These are phyloP conservation scores for Beroe forskalii DNA, from an alignment of 37 sponge, comb jelly and placozoan genomes.

Conservation along the genomic window DNA sequence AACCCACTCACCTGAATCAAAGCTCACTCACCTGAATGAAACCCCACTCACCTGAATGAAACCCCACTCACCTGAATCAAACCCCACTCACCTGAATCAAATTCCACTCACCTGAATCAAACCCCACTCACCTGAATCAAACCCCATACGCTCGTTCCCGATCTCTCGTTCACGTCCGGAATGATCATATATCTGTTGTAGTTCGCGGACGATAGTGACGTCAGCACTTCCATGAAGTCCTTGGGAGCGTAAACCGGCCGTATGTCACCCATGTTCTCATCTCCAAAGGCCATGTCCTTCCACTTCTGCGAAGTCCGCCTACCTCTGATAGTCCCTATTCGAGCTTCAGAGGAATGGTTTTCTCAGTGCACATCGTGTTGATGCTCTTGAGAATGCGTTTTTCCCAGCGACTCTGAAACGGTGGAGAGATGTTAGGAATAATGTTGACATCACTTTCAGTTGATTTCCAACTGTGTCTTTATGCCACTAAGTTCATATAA, in stretches of 20 bases:
- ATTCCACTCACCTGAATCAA: too few species aligned
- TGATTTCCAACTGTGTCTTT: too few species aligned
- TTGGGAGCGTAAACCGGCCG: slow-evolving; percentile 62
- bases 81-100: too few species aligned
- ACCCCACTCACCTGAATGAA: too few species aligned
- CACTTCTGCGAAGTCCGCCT: slow-evolving; percentile 61
- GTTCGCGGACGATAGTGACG: slow-evolving; percentile 34
- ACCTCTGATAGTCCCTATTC: slow-evolving; percentile 44
- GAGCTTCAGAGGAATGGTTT: slow-evolving; percentile 40
- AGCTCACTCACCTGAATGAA: too few species aligned
- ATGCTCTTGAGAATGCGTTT: slow-evolving; percentile 57
- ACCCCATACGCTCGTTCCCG: slow-evolving; percentile 42
- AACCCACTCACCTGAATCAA: too few species aligned
- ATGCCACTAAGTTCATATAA: too few species aligned
- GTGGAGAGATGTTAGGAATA: too few species aligned
- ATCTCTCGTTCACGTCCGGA: slow-evolving; percentile 54
- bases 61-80: too few species aligned
- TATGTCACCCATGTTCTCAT: slow-evolving; percentile 62
- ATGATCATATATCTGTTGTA: slow-evolving; percentile 20
- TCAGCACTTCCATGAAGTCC: slow-evolving; percentile 64
- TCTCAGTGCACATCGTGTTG: slow-evolving; percentile 64
- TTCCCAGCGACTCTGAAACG: slow-evolving; percentile 44
- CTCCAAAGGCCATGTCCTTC: slow-evolving; percentile 61
- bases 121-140: slow-evolving; percentile 27
- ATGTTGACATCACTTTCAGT: too few species aligned